phyloP scores from a whole-genome alignment of 2,797 vertebrate genomes.

The Agapornis canus region DNA sequence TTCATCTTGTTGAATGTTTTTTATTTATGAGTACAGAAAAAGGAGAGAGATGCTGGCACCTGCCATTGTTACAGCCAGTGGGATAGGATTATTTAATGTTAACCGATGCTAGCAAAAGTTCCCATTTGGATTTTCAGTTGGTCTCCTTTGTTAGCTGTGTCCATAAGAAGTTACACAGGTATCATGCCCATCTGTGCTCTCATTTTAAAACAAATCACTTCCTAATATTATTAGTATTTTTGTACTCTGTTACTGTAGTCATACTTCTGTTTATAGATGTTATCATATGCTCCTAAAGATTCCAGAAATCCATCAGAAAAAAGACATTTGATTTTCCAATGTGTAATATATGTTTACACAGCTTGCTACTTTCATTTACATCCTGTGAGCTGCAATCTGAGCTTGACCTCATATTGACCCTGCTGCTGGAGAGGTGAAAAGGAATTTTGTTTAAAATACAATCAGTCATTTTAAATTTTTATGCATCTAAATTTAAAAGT shows the following conservation, averaged over 20 bases:
- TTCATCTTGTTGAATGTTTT: not conserved
- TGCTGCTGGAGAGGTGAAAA: not conserved
- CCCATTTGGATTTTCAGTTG: not conserved
- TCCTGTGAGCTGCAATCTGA: not conserved
- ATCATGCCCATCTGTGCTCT: not conserved
- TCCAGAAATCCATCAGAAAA: not conserved
- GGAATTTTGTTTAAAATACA: not conserved
- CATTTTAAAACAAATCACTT: not conserved
- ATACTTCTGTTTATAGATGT: not conserved
- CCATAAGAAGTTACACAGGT: not conserved
- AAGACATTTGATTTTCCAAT: not conserved
- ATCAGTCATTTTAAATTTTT: not conserved
- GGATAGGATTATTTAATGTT: not conserved
- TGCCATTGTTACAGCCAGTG: not conserved
- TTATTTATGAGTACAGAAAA: constrained; percentile 15
- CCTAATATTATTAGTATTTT: not conserved
- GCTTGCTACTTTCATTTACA: not conserved
- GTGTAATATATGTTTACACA: not conserved
- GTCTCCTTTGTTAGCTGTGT: not conserved
- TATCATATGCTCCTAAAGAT: not conserved
- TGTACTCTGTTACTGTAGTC: not conserved
- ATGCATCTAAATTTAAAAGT: not conserved
- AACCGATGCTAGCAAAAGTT: not conserved
- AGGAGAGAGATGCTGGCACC: not conserved
- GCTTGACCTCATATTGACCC: not conserved